Evolutionary conservation across 2,113 vertebrate genomes (phyloP), one percentile per base, ranked within the genome.

Genomic region (Proterorhinus semilunaris): DNA sequence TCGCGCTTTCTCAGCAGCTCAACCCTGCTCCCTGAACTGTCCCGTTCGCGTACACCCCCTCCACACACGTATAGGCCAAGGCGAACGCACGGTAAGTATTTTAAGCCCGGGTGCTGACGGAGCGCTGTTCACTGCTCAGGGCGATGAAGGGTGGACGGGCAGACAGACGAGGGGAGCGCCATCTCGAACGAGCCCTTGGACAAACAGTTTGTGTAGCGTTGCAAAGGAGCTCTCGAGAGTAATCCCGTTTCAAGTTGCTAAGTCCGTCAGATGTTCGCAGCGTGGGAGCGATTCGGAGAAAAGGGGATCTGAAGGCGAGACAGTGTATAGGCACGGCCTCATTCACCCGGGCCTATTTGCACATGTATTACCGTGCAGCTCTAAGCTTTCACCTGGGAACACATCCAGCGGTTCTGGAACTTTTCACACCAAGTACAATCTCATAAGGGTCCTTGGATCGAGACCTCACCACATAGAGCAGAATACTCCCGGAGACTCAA

Each of bases 81-180:
- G 77, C 83, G 85, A 87, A 86, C 63, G 82, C 79, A 87, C 68
- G 42, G 47, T 81, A 84, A 87, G 85, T 84, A 89, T 86, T 87
- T 88, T 82, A 61, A 79, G 85, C 85, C 82, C 74, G 57, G 71
- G 84, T 68, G 86, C 77, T 84, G 86, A 89, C 75, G 78, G 86
- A 75, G 61, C 83, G 68, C 71, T 63, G 74, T 9, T 80, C 82
- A 46, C 71, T 80, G 81, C 81, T 74, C 55, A 50, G 27, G 8
- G 51, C 36, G 84, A 74, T 83, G 84, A 86, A 7, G 54, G 87
- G 83, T 66, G 50, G 21, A 68, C 27, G 50, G 58, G 58, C 5
- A 49, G 16, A 62, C 27, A 36, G 27, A 36, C 27, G 45, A 62
- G 42, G 43, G 15, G 36, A n/a, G 52, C 15, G 55, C 74, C 74